Evolutionary conservation across 1,140 invertebrate species (phyloP).

Genomic region (Halictus rubicundus): DNA sequence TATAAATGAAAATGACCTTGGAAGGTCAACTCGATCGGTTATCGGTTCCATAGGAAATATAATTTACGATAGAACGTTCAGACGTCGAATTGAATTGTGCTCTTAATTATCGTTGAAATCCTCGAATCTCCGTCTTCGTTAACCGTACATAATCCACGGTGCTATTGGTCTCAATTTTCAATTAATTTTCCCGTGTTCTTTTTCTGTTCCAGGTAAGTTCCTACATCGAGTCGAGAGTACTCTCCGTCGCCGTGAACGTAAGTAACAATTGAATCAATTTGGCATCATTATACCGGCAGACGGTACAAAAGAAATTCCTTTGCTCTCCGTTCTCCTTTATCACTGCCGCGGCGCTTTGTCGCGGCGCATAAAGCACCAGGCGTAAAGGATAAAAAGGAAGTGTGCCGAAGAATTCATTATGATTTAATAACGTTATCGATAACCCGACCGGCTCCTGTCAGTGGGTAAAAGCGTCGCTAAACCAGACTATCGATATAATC

Average conservation of each 20-base stretch:
- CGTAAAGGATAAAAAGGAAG: not conserved
- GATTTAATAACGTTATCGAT: constrained; percentile 31
- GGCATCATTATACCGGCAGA: not conserved
- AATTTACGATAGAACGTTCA: too few relatives aligned
- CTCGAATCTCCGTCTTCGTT: not conserved
- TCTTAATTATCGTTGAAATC: not conserved
- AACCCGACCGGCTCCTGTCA: not conserved
- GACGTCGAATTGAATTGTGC: too few relatives aligned
- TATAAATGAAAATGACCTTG: too few relatives aligned
- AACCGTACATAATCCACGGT: not conserved
- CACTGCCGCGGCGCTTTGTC: not conserved
- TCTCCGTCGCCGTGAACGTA: not conserved
- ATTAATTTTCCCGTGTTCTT: not conserved
- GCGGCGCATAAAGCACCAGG: not conserved
- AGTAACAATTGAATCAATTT: constrained; percentile 12
- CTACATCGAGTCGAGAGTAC: not conserved
- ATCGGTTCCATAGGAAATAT: too few relatives aligned
- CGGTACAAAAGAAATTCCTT: not conserved
- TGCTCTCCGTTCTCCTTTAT: not conserved
- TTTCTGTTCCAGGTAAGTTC: constrained; percentile 32
- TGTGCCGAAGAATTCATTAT: not conserved
- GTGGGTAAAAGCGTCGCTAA: constrained; percentile 4
- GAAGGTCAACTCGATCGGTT: too few relatives aligned
- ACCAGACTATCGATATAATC: constrained; percentile 36
- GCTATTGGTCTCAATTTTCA: not conserved